Percentiles rank a stretch among this genome's conserved stretches.
phyloP scores from a whole-genome alignment of 2,113 vertebrate species.

The Strix uralensis region DNA sequence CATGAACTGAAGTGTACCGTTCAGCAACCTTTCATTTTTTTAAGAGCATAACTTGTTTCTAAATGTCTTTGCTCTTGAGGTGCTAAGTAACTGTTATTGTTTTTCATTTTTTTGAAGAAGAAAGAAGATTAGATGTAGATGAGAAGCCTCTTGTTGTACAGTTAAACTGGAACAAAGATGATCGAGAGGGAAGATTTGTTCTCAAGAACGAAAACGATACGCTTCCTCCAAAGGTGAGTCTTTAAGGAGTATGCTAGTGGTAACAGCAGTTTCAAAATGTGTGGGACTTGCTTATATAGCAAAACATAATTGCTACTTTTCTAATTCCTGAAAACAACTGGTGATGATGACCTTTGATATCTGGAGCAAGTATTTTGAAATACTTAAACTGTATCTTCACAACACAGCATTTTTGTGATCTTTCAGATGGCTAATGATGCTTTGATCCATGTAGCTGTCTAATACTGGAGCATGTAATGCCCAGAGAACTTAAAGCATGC shows the following conservation, averaged over 20 bases:
- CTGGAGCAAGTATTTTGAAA: background rate
- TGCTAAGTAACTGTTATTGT: constrained; percentile 21
- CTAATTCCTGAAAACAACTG: background rate
- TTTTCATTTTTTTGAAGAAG: constrained; percentile 82
- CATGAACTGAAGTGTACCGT: background rate
- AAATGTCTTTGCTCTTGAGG: background rate
- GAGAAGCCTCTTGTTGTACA: constrained; percentile 98
- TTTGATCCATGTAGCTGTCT: background rate
- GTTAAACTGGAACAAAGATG: constrained; percentile 98
- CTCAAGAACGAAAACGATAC: constrained; percentile 99
- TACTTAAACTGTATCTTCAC: background rate
- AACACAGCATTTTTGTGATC: background rate
- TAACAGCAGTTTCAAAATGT: background rate
- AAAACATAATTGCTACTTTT: background rate
- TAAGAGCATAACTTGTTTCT: background rate
- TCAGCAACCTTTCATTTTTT: background rate
- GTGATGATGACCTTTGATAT: background rate
- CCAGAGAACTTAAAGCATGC: background rate
- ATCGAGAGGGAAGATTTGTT: constrained; percentile 95
- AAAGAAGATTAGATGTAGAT: constrained; percentile 96
- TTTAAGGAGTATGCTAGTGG: background rate
- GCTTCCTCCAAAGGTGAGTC: constrained; percentile 84
- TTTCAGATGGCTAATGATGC: background rate
- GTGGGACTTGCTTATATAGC: background rate
- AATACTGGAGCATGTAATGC: background rate